These are phyloP conservation scores for Camelus dromedarius DNA, from an alignment of 2,113 vertebrate species.

Conservation along the genomic window DNA sequence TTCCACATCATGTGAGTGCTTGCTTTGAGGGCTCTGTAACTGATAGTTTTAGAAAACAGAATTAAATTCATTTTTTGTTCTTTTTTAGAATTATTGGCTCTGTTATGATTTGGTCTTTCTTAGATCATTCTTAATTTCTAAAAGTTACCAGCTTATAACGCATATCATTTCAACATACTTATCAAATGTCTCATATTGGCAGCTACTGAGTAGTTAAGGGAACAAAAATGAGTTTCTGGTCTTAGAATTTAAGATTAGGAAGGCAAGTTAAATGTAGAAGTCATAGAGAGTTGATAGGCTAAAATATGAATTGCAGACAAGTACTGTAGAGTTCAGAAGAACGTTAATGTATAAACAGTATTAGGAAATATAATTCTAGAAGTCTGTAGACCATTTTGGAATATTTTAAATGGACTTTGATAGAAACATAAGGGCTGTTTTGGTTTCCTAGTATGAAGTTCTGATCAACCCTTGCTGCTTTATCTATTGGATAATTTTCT, in stretches of 20 bases:
- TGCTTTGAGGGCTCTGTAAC: not conserved
- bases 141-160: not conserved
- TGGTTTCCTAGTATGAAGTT: not conserved
- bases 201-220: not conserved
- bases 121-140: not conserved
- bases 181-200: not conserved
- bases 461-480: not conserved
- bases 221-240: not conserved
- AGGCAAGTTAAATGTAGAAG: not conserved
- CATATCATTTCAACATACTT: not conserved
- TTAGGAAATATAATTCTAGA: constrained; percentile 12
- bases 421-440: not conserved
- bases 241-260: constrained; percentile 3
- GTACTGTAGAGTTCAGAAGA: not conserved
- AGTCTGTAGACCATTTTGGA: not conserved
- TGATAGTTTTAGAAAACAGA: constrained; percentile 43
- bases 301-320: not conserved
- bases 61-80: not conserved
- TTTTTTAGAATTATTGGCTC: constrained; percentile 2
- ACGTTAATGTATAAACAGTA: not conserved
- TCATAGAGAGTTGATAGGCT: not conserved
- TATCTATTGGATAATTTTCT: not conserved
- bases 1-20: not conserved
- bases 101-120: constrained; percentile 25
- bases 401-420: not conserved